phyloP scores from a whole-genome alignment of 2,888 invertebrate genomes.

The Malthinus flaveolus region DNA sequence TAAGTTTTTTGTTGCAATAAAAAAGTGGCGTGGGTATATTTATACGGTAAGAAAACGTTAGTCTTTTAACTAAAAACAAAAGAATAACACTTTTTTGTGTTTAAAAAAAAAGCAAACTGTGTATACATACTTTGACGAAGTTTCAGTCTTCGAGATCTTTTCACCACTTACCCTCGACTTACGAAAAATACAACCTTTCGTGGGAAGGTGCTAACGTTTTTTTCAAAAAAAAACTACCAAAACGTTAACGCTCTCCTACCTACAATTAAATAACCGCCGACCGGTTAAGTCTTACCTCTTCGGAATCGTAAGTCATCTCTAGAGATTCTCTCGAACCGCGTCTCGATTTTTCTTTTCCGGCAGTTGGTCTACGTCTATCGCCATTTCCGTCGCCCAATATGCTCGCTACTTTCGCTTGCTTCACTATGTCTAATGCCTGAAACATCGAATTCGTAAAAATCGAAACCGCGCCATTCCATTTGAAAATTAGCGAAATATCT shows the following conservation, averaged over 20 bases:
- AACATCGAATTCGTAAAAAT: not conserved
- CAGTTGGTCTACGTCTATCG: slow-evolving; percentile 53
- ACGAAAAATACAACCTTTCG: not conserved
- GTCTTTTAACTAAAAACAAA: not conserved
- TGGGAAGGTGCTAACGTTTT: slow-evolving; percentile 1
- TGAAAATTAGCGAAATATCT: slow-evolving; percentile 1
- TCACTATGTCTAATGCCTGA: slow-evolving; percentile 89
- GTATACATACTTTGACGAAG: slow-evolving; percentile 7
- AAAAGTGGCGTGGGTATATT: not conserved
- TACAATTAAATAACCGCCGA: not conserved
- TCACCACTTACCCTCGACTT: slow-evolving; percentile 5
- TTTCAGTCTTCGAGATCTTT: slow-evolving; percentile 1
- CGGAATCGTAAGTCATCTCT: slow-evolving; percentile 73
- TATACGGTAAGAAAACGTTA: not conserved
- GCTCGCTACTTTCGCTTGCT: slow-evolving; percentile 84
- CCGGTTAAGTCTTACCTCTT: slow-evolving; percentile 62
- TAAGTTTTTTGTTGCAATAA: slow-evolving; percentile 7
- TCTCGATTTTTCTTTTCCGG: slow-evolving; percentile 64
- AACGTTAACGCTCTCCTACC: not conserved
- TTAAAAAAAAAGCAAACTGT: slow-evolving; percentile 12
- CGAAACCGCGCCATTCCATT: not conserved
- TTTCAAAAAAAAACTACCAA: not conserved
- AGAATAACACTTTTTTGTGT: slow-evolving; percentile 1
- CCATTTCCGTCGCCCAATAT: slow-evolving; percentile 65
- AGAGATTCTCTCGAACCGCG: slow-evolving; percentile 73